Base-by-base conservation (phyloP, 2,888 invertebrate genomes). In the Noctuana brunneofusca region DNA sequence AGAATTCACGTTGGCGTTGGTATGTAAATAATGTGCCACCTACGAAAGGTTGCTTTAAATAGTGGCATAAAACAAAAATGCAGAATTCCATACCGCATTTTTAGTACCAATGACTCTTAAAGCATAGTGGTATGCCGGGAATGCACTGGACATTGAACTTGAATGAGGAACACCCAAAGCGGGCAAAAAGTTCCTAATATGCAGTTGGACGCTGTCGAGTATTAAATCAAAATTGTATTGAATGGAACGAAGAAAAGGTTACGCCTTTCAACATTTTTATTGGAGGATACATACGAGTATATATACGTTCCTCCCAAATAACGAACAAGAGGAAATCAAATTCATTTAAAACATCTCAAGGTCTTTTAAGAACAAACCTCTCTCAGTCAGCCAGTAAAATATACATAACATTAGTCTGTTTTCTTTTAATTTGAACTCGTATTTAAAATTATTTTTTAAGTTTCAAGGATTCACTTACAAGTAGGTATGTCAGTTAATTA, bases 41-140 rank as follows among this genome's bases (percentile, higher is more conserved):
- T n/a, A n/a, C n/a, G n/a, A n/a, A n/a, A n/a, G 24, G 55, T 9
- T 1, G 41, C n/a, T n/a, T 18, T 24, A 24, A 27, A 6, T 20
- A 18, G 11, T 22, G 9, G 20, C 48, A 56, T 27, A 12, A 32
- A 56, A 9, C 30, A 48, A 32, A 16, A 50, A 30, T 50, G 30
- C 30, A 30, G 30, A 74, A 83, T 84, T 82, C 82, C 83, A 74
- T 68, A 80, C 84, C 66, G 76, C 87, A 88, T 88, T 86, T 79
- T 72, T 69, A 67, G 65, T 68, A 69, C 75, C 76, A 65, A 72
- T 76, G 63, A 79, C 80, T 80, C 75, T 71, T 74, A 49, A 79
- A 50, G 49, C 81, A 83, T 82, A 71, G 76, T 72, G 69, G 76
- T 72, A 68, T 67, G 76, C 54, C 64, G 66, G 76, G 85, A 84